Conservation (phyloP, 2,888 invertebrate genomes). For the Dexiosoma caninum region DNA sequence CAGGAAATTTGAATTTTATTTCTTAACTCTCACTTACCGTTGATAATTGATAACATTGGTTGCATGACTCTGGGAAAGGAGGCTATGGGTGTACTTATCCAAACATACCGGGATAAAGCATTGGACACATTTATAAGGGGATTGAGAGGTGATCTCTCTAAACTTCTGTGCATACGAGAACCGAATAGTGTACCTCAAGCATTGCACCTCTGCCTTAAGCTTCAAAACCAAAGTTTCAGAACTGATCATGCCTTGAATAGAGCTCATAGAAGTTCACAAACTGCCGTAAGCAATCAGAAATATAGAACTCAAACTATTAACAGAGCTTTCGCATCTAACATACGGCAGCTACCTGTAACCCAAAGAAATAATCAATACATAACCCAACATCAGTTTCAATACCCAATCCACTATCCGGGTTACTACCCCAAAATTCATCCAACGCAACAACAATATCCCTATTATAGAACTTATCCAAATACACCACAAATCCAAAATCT, state of each 20-base stretch:
- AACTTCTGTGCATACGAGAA: neutral
- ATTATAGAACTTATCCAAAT: no score
- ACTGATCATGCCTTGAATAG: neutral
- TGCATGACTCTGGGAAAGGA: neutral
- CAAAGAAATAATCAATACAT: no score
- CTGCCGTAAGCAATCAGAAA: no score
- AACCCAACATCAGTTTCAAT: no score
- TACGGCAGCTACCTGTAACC: no score
- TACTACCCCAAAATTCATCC: no score
- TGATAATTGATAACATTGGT: neutral
- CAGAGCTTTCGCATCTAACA: no score
- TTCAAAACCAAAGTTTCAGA: conserved; percentile 5
- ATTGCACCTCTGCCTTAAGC: neutral
- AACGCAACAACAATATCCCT: no score
- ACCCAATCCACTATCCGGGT: no score
- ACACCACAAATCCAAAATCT: no score
- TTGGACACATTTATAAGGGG: neutral
- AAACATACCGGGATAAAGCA: neutral
- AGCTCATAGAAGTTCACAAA: neutral
- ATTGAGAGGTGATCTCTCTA: neutral
- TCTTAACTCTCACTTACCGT: conserved; percentile 24
- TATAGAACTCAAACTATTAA: no score
- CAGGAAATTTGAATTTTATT: conserved; percentile 37
- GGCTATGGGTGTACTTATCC: neutral
- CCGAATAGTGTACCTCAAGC: neutral